phyloP scores from a whole-genome alignment of 2,888 invertebrate species.

The Nycteola revayana region DNA sequence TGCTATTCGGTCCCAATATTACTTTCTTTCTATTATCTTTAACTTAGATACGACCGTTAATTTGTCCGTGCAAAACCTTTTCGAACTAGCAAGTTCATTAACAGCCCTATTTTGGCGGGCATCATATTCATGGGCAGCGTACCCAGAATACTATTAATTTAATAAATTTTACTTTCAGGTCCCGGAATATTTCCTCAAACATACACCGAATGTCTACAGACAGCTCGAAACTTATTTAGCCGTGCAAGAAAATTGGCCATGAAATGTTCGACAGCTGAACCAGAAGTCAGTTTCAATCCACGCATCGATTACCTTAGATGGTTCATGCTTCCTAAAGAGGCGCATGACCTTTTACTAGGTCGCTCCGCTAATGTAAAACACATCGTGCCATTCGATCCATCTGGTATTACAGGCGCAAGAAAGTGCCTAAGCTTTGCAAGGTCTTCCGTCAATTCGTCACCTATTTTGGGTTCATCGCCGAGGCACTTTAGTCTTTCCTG shows the following conservation, averaged over 20 bases:
- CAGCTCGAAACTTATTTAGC: constrained; percentile 89
- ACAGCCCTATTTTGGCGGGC: too few species aligned
- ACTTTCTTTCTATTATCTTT: too few species aligned
- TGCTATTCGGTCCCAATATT: too few species aligned
- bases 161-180: constrained; percentile 56
- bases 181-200: constrained; percentile 88
- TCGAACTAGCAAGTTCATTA: too few species aligned
- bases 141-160: constrained; percentile 5
- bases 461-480: constrained; percentile 80
- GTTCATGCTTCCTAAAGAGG: constrained; percentile 95
- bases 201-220: constrained; percentile 89
- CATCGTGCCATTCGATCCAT: constrained; percentile 88
- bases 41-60: too few species aligned
- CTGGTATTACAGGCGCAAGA: constrained; percentile 78
- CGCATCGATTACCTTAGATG: constrained; percentile 88
- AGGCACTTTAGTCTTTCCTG: constrained; percentile 87
- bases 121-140: too few species aligned
- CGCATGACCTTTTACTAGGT: constrained; percentile 87
- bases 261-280: constrained; percentile 88
- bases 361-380: constrained; percentile 90
- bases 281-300: constrained; percentile 86
- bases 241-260: constrained; percentile 89
- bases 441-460: constrained; percentile 66
- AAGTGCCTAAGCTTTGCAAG: constrained; percentile 65
- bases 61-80: too few species aligned